Percentiles rank a stretch among this genome's conserved stretches.
Conservation (phyloP, 2,797 vertebrate species). For the Spheniscus humboldti region DNA sequence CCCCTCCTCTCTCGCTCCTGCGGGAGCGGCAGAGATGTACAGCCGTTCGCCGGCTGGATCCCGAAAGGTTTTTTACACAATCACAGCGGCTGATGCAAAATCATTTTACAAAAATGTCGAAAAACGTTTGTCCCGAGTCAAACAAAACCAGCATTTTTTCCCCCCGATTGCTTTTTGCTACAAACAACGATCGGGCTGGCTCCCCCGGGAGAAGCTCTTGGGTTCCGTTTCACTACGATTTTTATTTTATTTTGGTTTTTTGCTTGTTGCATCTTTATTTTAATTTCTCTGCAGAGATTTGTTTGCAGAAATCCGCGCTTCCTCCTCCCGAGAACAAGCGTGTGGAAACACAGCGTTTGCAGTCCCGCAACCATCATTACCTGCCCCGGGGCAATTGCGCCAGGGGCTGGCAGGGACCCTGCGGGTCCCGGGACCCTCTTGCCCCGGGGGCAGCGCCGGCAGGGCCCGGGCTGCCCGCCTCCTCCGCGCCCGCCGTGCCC, state of each 20-base stretch:
- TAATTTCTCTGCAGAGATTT: not conserved
- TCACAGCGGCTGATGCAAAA: not conserved
- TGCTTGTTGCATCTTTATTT: not conserved
- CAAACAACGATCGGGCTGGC: not conserved
- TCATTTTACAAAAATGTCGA: not conserved
- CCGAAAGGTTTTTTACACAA: not conserved
- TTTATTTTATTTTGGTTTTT: not conserved
- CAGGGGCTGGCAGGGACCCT: too few relatives aligned
- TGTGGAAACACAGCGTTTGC: not conserved
- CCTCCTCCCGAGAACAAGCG: not conserved
- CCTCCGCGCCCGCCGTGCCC: not conserved
- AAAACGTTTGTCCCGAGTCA: not conserved
- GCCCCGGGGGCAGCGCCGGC: not conserved
- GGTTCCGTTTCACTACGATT: not conserved
- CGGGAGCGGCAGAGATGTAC: not conserved
- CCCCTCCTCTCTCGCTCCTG: not conserved
- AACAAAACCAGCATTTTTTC: not conserved
- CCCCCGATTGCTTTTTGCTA: not conserved
- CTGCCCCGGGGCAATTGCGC: too few relatives aligned
- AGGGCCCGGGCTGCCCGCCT: not conserved
- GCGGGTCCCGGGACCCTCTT: not conserved
- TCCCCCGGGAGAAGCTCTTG: not conserved
- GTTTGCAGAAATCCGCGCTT: fast-evolving
- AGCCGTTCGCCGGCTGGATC: not conserved
- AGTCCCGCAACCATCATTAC: not conserved